Evolutionary conservation across 2,113 vertebrate genomes (phyloP), one percentile per base, ranked within the genome.

Genomic region (pig (Sus scrofa)): DNA sequence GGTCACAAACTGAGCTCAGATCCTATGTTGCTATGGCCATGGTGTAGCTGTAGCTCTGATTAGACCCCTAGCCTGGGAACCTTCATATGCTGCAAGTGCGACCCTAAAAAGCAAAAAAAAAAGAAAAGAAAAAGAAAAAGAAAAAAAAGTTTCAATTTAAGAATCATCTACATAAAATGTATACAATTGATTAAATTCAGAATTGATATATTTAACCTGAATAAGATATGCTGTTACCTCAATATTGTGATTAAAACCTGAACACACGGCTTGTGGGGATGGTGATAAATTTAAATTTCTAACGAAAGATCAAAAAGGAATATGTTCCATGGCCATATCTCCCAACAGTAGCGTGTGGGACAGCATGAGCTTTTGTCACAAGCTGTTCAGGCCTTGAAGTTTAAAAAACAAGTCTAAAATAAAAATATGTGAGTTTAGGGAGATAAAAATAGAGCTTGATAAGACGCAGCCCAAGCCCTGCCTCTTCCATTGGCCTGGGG

Each of bases 261-360:
- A 74, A 56, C 81, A 88, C 56, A 62, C 85, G 58, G 77, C 52
- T 52, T 94, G 26, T n/a, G 26, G 75, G 56, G 78, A 60, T 37
- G 81, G 81, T 85, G 50, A 89, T 63, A 71, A 78, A 95, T 97
- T 96, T 94, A 92, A 91, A 94, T 94, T 73, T 86, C 89, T 74
- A 86, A 94, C 86, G 81, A 77, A 92, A 86, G 34, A 92, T 95
- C 68, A 92, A 73, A 96, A 97, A 95, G 87, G 60, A 34, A 65
- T 65, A 37, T 90, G 56, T 93, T 94, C 20, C 4, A 1, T 27
- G 27, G 54, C 81, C 87, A 87, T 87, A 54, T 70, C 32, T 39
- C 74, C 50, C 39, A 63, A 10, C 32, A 85, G 67, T 58, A 74
- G 86, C 1, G 20, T 88, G 81, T 88, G 11, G 85, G 90, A 97